A percentile compares a stretch with the other conserved stretches of the same genome.
phyloP scores from a whole-genome alignment of 1,140 invertebrate genomes.

The Octopus bimaculoides region DNA sequence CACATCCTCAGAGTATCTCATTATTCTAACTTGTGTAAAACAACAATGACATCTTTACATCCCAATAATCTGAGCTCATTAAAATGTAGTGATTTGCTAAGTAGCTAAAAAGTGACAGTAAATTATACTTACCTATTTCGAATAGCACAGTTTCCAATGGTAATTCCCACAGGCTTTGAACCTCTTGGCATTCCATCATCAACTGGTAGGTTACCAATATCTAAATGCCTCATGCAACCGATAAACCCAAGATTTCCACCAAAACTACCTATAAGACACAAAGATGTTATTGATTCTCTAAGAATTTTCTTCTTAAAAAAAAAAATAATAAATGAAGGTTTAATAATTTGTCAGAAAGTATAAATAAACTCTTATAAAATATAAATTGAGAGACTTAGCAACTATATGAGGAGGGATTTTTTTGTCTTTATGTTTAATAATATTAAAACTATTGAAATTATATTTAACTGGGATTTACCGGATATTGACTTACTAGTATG shows the following conservation, averaged over 20 bases:
- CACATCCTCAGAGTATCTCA: no score
- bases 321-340: no score
- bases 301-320: no score
- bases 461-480: background rate
- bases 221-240: slow-evolving; percentile 52
- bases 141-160: slow-evolving; percentile 49
- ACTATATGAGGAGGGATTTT: no score
- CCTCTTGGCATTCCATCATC: slow-evolving; percentile 24
- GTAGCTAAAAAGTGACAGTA: background rate
- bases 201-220: slow-evolving; percentile 33
- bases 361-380: no score
- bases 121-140: slow-evolving; percentile 38
- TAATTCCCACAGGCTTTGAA: slow-evolving; percentile 31
- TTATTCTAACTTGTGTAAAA: no score
- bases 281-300: no score
- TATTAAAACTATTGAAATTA: background rate
- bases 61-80: background rate
- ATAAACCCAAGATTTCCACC: slow-evolving; percentile 43
- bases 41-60: no score
- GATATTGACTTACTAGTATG: no score
- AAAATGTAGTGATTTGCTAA: background rate
- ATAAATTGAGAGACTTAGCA: no score
- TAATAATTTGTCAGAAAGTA: no score
- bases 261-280: no score
- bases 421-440: background rate